Evolutionary conservation across 64 coral and sea anemone genomes (phyloP).

Genomic region (Stichodactyla mertensii): DNA sequence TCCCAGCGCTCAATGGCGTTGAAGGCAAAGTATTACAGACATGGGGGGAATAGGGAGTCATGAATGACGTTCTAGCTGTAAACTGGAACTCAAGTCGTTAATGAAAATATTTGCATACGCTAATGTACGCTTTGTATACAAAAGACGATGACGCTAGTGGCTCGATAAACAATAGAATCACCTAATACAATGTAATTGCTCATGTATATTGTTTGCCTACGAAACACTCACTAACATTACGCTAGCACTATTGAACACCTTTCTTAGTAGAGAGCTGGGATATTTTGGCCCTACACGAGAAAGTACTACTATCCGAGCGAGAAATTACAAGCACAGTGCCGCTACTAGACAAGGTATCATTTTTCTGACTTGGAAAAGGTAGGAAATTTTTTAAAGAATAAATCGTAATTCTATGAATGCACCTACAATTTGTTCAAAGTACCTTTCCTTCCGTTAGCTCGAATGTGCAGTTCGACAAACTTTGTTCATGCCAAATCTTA

Average conservation of each 20-base stretch:
- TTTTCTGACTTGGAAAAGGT: not conserved
- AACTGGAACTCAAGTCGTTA: not conserved
- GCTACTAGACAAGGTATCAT: not conserved
- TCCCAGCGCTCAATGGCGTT: too few relatives aligned
- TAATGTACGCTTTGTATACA: conserved; percentile 30
- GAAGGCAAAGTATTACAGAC: too few relatives aligned
- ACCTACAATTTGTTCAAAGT: not conserved
- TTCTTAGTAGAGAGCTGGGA: not conserved
- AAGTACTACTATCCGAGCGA: too few relatives aligned
- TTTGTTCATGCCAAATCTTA: not conserved
- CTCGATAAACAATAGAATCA: conserved; percentile 23
- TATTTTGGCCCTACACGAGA: too few relatives aligned
- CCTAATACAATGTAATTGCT: conserved; percentile 25
- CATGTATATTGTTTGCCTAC: conserved; percentile 17
- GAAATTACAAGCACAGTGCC: not conserved
- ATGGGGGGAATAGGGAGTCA: not conserved
- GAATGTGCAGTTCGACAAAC: not conserved
- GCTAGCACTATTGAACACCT: not conserved
- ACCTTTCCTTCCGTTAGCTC: not conserved
- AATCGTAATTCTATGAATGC: not conserved
- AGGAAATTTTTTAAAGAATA: not conserved
- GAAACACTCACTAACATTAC: conserved; percentile 27
- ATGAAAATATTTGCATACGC: conserved; percentile 17
- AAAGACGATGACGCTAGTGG: conserved; percentile 27
- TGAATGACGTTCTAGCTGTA: not conserved